Percentiles rank a stretch among this genome's conserved stretches.
Evolutionary conservation across 37 sponge, comb jelly and placozoan species (phyloP).

Genomic region (Eunapius fragilis): DNA sequence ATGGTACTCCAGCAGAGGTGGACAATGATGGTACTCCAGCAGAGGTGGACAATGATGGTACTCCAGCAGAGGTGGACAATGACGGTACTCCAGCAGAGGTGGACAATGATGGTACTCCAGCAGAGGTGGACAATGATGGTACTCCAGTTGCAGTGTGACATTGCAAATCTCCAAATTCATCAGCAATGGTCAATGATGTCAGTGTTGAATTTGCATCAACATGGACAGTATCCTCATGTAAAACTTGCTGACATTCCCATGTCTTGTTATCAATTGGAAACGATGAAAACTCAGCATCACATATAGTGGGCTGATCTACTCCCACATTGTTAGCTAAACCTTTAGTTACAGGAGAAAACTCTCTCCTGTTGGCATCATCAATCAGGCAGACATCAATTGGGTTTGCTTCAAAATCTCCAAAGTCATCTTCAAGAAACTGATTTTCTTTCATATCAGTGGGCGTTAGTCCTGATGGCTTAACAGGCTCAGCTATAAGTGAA

Average conservation of each 20-base stretch:
- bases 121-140: not conserved
- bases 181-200: not conserved
- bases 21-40: not conserved
- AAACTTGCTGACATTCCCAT: not conserved
- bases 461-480: not conserved
- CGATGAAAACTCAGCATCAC: slow-evolving; percentile 21
- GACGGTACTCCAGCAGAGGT: not conserved
- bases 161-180: slow-evolving; percentile 34
- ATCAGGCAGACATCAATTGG: too few species aligned
- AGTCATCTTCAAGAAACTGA: slow-evolving; percentile 19
- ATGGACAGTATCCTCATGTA: not conserved
- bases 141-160: not conserved
- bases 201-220: not conserved
- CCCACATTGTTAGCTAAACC: not conserved
- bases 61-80: not conserved
- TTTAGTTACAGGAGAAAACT: not conserved
- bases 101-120: not conserved
- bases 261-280: not conserved
- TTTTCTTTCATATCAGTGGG: not conserved
- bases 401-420: slow-evolving; percentile 43
- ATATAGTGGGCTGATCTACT: not conserved
- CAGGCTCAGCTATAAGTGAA: not conserved
- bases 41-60: not conserved
- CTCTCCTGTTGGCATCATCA: not conserved
- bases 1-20: not conserved